Base-by-base conservation (phyloP, 2,113 vertebrate species). In the Xenopus laevis region DNA sequence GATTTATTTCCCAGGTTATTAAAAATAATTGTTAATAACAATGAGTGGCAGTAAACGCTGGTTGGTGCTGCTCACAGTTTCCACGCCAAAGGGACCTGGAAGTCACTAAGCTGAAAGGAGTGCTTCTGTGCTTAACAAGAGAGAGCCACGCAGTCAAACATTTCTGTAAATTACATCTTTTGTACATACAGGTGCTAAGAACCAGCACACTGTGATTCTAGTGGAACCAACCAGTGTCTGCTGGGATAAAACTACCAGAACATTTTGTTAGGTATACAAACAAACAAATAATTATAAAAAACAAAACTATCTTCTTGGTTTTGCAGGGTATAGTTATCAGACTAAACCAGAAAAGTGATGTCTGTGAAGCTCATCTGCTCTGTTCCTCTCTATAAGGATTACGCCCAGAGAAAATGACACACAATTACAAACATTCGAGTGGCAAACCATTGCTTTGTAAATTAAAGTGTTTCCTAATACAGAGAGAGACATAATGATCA, bases 161-260 rank as follows among this genome's bases (percentile, higher is more conserved):
- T 66, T 66, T 50, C 46, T 20, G 13, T 52, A 68, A 68, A 68
- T 69, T 23, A 74, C 45, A 52, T 57, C 46, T 62, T 68, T 68
- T 7, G 17, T 10, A 27, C 20, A 16, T n/a, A 40, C 13, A 50
- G 65, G 17, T 61, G 58, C 13, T 13, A 50, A 50, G 23, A n/a
- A 17, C 11, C 11, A 45, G 17, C 0, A 23, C 18, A 57, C 44
- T 50, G 45, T 9, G 52, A 60, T 47, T 60, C 2, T 1, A 65
- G 4, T 10, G 18, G 63, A 46, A 3, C 45, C 17, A 46, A 3
- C 45, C 17, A 46, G 16, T 45, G 63, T 44, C 33, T 7, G 1
- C 20, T 16, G 8, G 0, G n/a, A 64, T 23, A 23, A 12, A 40
- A 40, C 33, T 40, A 40, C 33, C 6, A 40, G 33, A 40, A 40